Percentiles rank a stretch among this genome's conserved stretches.
These are phyloP conservation scores for Polydrusus cervinus DNA, from an alignment of 2,888 invertebrate genomes.

Conservation along the genomic window DNA sequence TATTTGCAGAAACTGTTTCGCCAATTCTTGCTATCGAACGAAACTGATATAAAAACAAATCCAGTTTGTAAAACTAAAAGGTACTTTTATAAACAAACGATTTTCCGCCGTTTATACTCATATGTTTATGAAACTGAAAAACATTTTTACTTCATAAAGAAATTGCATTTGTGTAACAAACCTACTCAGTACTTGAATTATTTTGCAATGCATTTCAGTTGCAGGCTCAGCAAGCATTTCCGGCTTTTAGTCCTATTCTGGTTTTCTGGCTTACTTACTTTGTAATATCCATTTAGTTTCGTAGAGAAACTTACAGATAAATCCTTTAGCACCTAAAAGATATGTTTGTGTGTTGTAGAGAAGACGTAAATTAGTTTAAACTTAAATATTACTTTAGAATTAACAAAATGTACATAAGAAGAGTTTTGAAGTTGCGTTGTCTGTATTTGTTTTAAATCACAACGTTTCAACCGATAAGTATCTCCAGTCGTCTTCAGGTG, in stretches of 20 bases:
- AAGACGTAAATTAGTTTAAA: slow-evolving; percentile 29
- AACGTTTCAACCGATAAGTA: no score
- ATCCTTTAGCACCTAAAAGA: slow-evolving; percentile 44
- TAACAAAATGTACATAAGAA: no score
- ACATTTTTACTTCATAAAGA: slow-evolving; percentile 2
- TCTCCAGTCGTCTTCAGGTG: no score
- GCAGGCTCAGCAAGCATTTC: slow-evolving; percentile 20
- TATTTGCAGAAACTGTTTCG: no score
- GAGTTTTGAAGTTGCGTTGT: no score
- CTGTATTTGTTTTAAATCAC: no score
- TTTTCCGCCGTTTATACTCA: neutral
- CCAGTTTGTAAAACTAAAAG: neutral
- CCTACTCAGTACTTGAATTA: slow-evolving; percentile 18
- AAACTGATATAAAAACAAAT: neutral
- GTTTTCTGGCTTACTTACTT: slow-evolving; percentile 49
- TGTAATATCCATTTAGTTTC: slow-evolving; percentile 39
- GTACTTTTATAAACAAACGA: neutral
- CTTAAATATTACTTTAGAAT: slow-evolving; percentile 15
- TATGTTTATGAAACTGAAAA: neutral
- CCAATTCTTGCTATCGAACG: no score
- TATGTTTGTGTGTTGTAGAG: slow-evolving; percentile 21
- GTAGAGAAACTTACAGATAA: slow-evolving; percentile 40
- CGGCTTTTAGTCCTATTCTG: slow-evolving; percentile 47
- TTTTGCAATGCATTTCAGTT: slow-evolving; percentile 24
- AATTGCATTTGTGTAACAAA: slow-evolving; percentile 2